Evolutionary conservation across 2,113 vertebrate genomes (phyloP).

Genomic region (Stigmatopora argus): DNA sequence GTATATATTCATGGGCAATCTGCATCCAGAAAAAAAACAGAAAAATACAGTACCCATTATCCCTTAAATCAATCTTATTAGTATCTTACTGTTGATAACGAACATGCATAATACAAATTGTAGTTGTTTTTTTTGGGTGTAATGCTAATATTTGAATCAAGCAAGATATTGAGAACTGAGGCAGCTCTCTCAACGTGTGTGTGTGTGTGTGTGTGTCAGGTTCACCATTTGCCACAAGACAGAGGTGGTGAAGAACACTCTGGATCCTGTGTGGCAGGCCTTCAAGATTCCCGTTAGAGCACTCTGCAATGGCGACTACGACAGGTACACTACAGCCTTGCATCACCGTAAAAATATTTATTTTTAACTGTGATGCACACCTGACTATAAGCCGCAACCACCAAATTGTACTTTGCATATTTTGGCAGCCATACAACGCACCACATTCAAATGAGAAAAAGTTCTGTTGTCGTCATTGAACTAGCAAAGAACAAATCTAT

Average conservation of each 20-base stretch:
- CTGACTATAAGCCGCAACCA: too few species aligned
- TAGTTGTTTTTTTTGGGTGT: too few species aligned
- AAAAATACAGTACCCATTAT: background rate
- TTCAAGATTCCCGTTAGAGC: constrained; percentile 87
- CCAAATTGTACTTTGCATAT: too few species aligned
- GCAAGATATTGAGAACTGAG: background rate
- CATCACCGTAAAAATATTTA: background rate
- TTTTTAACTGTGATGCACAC: too few species aligned
- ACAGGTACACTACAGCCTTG: constrained; percentile 70
- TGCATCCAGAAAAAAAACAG: background rate
- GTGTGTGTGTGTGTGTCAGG: constrained; percentile 55
- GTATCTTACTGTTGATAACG: background rate
- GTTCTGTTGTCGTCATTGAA: too few species aligned
- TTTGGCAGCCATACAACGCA: too few species aligned
- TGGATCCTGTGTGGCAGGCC: constrained; percentile 90
- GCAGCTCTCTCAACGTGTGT: background rate
- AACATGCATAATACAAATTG: background rate
- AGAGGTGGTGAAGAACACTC: constrained; percentile 86
- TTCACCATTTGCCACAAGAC: constrained; percentile 90
- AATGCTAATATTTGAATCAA: background rate
- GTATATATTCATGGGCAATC: constrained; percentile 3
- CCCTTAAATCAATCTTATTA: background rate
- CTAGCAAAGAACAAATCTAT: too few species aligned
- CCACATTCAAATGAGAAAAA: too few species aligned
- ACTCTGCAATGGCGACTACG: constrained; percentile 86